phyloP scores from a whole-genome alignment of 64 coral and sea anemone genomes.

The Platygyra sinensis region DNA sequence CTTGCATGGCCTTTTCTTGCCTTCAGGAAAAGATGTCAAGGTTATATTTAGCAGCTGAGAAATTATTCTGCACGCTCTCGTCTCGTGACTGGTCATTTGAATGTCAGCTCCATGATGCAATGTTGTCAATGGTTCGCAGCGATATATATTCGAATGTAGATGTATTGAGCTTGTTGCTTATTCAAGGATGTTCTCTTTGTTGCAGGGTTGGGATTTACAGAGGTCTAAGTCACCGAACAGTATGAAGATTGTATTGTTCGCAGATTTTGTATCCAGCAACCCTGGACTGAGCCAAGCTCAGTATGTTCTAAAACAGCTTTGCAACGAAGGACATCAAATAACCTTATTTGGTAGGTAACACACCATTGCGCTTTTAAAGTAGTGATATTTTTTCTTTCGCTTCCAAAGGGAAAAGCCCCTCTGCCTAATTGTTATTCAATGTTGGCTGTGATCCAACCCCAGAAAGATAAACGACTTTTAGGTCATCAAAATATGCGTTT shows the following conservation, averaged over 20 bases:
- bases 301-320: conserved; percentile 88
- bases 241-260: conserved; percentile 95
- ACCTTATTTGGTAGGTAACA: conserved; percentile 83
- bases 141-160: not conserved
- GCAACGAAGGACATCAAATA: conserved; percentile 84
- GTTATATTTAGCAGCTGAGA: not conserved
- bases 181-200: not conserved
- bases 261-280: conserved; percentile 73
- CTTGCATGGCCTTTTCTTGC: not conserved
- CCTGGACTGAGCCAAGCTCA: conserved; percentile 89
- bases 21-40: not conserved
- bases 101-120: conserved; percentile 14
- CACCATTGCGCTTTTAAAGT: not conserved
- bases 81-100: not conserved
- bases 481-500: not conserved
- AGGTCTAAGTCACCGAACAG: conserved; percentile 20
- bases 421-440: not conserved
- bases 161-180: not conserved
- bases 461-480: not conserved
- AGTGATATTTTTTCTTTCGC: not conserved
- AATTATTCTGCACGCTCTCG: not conserved
- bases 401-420: conserved; percentile 13
- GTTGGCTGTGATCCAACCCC: not conserved
- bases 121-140: not conserved
- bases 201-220: conserved; percentile 17